Conservation (phyloP, 2,113 vertebrate species). For the Psettodes erumei region DNA sequence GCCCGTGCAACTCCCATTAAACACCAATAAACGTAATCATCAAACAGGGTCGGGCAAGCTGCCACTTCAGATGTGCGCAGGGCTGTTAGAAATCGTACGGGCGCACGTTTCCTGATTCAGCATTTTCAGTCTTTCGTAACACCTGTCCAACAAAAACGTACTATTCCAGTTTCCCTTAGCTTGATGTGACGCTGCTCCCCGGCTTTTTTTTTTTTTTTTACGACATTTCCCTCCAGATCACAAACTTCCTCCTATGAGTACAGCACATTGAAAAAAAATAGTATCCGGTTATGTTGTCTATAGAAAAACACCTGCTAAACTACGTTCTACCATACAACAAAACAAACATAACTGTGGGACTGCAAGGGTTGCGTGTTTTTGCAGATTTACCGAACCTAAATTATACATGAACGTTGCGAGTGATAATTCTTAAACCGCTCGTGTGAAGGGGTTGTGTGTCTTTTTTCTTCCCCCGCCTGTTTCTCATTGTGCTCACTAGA, state of each 20-base stretch:
- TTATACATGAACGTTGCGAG: too few species aligned
- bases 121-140: background rate
- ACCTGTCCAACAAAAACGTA: background rate
- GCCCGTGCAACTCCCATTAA: background rate
- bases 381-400: too few species aligned
- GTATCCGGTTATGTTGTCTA: too few species aligned
- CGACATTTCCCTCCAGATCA: background rate
- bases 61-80: background rate
- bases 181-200: background rate
- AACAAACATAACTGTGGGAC: background rate
- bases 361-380: background rate
- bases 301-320: too few species aligned
- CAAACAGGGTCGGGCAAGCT: background rate
- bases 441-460: background rate
- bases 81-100: background rate
- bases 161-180: background rate
- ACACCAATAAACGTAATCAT: background rate
- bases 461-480: background rate
- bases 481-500: conserved; percentile 62
- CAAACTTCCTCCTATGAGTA: background rate
- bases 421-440: background rate
- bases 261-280: too few species aligned
- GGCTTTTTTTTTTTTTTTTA: background rate
- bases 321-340: too few species aligned
- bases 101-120: background rate